phyloP scores from a whole-genome alignment of 2,113 vertebrate genomes.

The Andinoacara biseriatus region DNA sequence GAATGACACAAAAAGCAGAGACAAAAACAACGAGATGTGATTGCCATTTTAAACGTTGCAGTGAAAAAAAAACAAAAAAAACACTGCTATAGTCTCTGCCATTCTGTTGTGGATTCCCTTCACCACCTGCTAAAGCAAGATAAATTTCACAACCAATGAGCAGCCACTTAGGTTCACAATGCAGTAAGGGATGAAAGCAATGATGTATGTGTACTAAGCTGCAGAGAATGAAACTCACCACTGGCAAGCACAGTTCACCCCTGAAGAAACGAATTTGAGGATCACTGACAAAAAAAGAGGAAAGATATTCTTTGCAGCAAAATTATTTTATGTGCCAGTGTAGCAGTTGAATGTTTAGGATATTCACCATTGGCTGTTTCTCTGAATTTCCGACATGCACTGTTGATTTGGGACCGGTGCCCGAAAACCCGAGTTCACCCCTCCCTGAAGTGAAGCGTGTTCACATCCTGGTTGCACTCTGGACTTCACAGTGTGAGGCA shows the following conservation, averaged over 20 bases:
- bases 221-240: slow-evolving; percentile 37
- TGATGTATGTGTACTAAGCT: slow-evolving; percentile 57
- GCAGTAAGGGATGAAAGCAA: slow-evolving; percentile 62
- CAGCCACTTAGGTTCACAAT: slow-evolving; percentile 58
- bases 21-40: slow-evolving; percentile 49
- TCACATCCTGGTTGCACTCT: slow-evolving; percentile 29
- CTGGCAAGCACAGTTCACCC: slow-evolving; percentile 42
- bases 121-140: slow-evolving; percentile 67
- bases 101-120: slow-evolving; percentile 46
- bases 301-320: slow-evolving; percentile 9
- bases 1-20: slow-evolving; percentile 43
- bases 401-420: slow-evolving; percentile 34
- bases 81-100: slow-evolving; percentile 23
- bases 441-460: slow-evolving; percentile 35
- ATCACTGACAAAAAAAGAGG: slow-evolving; percentile 15
- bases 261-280: slow-evolving; percentile 50
- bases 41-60: slow-evolving; percentile 54
- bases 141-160: slow-evolving; percentile 63
- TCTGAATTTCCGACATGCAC: slow-evolving; percentile 33
- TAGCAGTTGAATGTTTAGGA: slow-evolving; percentile 26
- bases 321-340: slow-evolving; percentile 27
- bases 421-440: slow-evolving; percentile 36
- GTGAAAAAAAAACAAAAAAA: slow-evolving; percentile 29
- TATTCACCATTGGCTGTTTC: slow-evolving; percentile 25
- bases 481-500: slow-evolving; percentile 38